Percentiles rank a stretch among this genome's conserved stretches.
These are phyloP conservation scores for Mesorhabditis belari DNA, from an alignment of 2,888 invertebrate species.

Conservation along the genomic window DNA sequence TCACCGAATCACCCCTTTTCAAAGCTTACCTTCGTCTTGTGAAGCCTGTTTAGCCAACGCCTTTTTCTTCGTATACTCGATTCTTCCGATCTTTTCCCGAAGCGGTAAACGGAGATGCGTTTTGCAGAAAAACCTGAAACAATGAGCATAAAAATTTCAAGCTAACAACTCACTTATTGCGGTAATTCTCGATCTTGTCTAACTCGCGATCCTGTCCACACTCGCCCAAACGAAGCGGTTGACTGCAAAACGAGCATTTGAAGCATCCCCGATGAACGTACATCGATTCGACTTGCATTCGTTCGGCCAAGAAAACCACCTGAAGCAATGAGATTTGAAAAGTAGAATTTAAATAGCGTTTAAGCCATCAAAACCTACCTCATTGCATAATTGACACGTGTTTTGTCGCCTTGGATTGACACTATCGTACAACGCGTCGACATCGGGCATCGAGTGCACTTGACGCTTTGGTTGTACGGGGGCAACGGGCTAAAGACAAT, in stretches of 20 bases:
- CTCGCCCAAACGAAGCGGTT: conserved; percentile 26
- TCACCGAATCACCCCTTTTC: too few species aligned
- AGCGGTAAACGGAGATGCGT: conserved; percentile 19
- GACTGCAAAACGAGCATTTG: conserved; percentile 31
- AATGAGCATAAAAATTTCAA: conserved; percentile 6
- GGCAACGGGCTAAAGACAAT: conserved; percentile 4
- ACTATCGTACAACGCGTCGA: conserved; percentile 5
- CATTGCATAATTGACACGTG: conserved; percentile 9
- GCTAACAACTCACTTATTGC: conserved; percentile 4
- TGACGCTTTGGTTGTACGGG: conserved; percentile 11
- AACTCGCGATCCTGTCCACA: conserved; percentile 21
- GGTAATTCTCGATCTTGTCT: conserved; percentile 10
- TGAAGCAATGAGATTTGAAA: conserved; percentile 6
- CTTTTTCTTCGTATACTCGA: conserved; percentile 9
- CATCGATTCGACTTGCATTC: conserved; percentile 17
- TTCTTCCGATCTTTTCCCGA: conserved; percentile 21
- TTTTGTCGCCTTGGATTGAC: conserved; percentile 9
- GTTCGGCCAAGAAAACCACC: conserved; percentile 40
- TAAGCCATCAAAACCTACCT: conserved; percentile 2
- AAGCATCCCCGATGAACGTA: conserved; percentile 29
- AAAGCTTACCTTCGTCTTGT: too few species aligned
- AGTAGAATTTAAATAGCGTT: neutral
- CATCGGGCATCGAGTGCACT: conserved; percentile 2
- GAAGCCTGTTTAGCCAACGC: conserved; percentile 1
- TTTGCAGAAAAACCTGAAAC: conserved; percentile 25